Evolutionary conservation across 2,113 vertebrate species (phyloP).

Genomic region (Coracopsis vasa): DNA sequence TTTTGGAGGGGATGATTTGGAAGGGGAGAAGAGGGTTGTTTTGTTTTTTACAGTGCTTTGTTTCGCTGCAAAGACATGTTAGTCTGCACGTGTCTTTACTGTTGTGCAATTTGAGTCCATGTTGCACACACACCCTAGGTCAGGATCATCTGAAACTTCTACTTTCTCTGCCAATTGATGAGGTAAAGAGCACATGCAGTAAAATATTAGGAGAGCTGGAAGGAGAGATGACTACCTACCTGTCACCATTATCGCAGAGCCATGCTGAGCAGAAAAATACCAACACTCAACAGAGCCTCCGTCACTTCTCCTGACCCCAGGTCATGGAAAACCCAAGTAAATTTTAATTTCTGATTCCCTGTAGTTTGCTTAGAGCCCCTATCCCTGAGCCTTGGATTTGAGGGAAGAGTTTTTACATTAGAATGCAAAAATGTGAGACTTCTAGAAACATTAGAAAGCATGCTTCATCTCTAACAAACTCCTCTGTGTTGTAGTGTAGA

Average conservation of each 20-base stretch:
- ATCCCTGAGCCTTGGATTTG: background rate
- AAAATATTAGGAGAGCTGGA: background rate
- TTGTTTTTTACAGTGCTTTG: background rate
- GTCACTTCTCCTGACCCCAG: background rate
- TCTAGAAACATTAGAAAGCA: background rate
- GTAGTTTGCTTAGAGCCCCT: background rate
- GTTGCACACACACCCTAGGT: background rate
- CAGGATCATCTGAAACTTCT: background rate
- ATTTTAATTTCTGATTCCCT: background rate
- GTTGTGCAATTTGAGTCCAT: background rate
- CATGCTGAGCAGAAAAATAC: background rate
- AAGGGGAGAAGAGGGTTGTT: background rate
- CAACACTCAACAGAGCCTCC: background rate
- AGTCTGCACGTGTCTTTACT: background rate
- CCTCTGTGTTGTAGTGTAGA: background rate
- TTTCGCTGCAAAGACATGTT: background rate
- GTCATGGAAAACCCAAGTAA: background rate
- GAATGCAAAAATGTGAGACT: background rate
- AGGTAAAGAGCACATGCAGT: background rate
- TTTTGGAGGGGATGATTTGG: background rate
- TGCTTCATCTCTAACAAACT: background rate
- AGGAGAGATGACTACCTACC: background rate
- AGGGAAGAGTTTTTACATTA: background rate
- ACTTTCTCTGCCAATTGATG: rapidly evolving
- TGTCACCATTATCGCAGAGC: background rate